Evolutionary conservation across 1,140 invertebrate genomes (phyloP), one percentile per base, ranked within the genome.

Genomic region (Cataglyphis hispanica): DNA sequence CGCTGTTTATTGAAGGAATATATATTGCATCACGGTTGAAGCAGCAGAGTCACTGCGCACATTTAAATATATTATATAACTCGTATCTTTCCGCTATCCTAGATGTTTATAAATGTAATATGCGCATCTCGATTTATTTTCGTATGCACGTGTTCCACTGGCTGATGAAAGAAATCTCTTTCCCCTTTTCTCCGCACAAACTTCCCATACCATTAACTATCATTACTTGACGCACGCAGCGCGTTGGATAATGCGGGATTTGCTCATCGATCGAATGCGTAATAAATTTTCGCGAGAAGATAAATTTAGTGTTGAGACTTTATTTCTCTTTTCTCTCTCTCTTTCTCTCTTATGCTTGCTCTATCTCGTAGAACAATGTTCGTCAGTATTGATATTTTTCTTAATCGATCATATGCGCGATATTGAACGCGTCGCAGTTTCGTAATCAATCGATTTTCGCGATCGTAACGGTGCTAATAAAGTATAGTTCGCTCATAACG

Each of bases 161-260:
- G 40, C 50, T 66, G 66, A 91, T 91, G 74, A 85, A 87, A 88
- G 87, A 91, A 91, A 91, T 91, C 76, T 90, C 76, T 88, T 50
- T 77, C 34, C n/a, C 46, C 69, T 53, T 81, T 40, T 60, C 22
- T 60, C 22, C 37, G 75, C 74, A 70, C 22, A 63, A 84, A 88
- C 90, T 91, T 91, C 87, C 90, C 90, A 83, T 67, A 64, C 84
- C 87, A 91, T 91, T 91, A 90, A 91, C 87, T 90, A 87, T 90
- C 85, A 91, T 91, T 91, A 90, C 85, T 60, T 22, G 58, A 61
- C 81, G 75, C 84, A 77, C 37, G 80, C 43, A 50, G 56, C 37
- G 78, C 13, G 85, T 91, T 86, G 76, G 87, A 91, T 91, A 91
- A 90, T 72, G 8, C 76, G 64, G 34, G 80, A 89, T 85, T 86